Evolutionary conservation across 2,113 vertebrate species (phyloP).

Genomic region (Chiloscyllium plagiosum): DNA sequence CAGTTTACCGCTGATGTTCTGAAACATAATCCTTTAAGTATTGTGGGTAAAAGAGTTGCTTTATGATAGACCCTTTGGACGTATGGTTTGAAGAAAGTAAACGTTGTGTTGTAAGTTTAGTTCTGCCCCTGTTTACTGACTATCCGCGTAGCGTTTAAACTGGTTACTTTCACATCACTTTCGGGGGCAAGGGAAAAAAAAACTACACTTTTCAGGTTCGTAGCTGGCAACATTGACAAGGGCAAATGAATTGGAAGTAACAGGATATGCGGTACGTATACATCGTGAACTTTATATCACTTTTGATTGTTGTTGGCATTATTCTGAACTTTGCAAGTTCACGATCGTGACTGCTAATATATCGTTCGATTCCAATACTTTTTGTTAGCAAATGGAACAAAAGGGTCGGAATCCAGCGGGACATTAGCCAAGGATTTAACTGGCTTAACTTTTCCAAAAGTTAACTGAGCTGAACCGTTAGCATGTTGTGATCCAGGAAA

Average conservation of each 20-base stretch:
- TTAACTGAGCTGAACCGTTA: slow-evolving; percentile 29
- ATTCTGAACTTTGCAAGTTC: slow-evolving; percentile 15
- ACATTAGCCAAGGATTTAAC: background rate
- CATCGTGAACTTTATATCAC: background rate
- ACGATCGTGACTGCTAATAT: background rate
- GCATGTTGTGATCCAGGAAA: slow-evolving; percentile 24
- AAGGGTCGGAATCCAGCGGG: slow-evolving; percentile 30
- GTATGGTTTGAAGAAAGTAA: slow-evolving; percentile 10
- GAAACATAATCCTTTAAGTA: slow-evolving; percentile 34
- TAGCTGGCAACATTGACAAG: background rate
- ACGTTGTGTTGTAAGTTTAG: background rate
- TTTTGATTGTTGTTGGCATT: background rate
- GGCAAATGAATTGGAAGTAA: background rate
- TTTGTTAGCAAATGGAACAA: background rate
- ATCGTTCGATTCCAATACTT: background rate
- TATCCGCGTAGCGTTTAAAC: background rate
- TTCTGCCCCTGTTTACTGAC: background rate
- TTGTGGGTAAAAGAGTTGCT: slow-evolving; percentile 28
- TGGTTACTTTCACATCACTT: background rate
- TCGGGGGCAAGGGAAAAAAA: background rate
- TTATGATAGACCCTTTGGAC: background rate
- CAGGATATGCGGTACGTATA: background rate
- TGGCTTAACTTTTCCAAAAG: background rate
- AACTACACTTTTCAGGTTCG: background rate
- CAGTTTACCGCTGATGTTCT: background rate